These are phyloP conservation scores for Danio jaintianensis DNA, from an alignment of 2,797 vertebrate genomes.

Conservation along the genomic window DNA sequence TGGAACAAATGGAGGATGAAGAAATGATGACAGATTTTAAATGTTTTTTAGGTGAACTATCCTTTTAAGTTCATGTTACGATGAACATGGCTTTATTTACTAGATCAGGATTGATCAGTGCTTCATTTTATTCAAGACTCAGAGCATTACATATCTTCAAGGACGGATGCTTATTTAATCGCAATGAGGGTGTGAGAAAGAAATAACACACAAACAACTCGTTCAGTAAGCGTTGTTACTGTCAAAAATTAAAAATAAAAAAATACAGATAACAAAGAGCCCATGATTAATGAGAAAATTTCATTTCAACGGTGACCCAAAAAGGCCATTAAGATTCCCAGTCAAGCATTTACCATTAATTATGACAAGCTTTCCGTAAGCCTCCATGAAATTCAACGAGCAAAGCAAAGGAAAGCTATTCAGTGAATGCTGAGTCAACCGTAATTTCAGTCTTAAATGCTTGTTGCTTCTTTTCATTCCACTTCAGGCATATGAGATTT, in stretches of 20 bases:
- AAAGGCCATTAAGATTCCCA: conserved; percentile 80
- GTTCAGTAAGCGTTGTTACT: conserved; percentile 5
- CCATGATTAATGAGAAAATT: conserved; percentile 78
- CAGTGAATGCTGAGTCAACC: conserved; percentile 67
- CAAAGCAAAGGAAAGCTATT: conserved; percentile 67
- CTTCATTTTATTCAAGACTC: background rate
- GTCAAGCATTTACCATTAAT: conserved; percentile 79
- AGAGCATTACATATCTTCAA: background rate
- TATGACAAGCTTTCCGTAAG: conserved; percentile 74
- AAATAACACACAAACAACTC: background rate
- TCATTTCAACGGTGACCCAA: conserved; percentile 77
- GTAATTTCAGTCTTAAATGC: conserved; percentile 51
- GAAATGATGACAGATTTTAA: no score
- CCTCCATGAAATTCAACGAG: conserved; percentile 80
- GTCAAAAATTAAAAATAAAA: background rate
- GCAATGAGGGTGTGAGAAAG: background rate
- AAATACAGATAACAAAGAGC: conserved; percentile 67
- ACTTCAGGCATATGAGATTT: conserved; percentile 49
- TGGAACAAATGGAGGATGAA: no score
- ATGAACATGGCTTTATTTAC: background rate
- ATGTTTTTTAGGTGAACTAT: no score
- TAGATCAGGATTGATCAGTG: conserved; percentile 6
- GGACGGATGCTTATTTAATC: background rate
- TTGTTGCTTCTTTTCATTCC: conserved; percentile 55
- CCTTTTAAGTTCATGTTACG: background rate